Base-by-base conservation (phyloP, 92 coral and sea anemone species). In the Phenganax marumi region DNA sequence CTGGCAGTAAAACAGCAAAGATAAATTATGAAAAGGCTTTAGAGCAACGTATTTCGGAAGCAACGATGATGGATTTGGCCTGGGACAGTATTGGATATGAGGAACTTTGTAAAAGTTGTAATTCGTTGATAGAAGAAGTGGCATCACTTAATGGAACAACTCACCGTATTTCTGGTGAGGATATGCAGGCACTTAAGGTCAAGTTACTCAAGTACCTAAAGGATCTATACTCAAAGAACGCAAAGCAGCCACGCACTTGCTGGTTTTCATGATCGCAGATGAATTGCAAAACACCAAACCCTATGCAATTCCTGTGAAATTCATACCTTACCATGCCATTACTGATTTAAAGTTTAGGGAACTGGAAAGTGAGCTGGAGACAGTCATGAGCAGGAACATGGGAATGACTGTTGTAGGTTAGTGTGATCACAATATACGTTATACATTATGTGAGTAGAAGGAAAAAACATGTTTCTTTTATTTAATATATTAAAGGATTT, bases 61-160 rank as follows among this genome's bases (percentile, higher is more conserved):
- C 56, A 0, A 77, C 43, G 10, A 8, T 89, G 80, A 89, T 89
- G 88, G 88, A 89, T 68, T 65, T 80, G 81, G 84, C 85, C 25
- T 89, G 91, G 91, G 66, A 79, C 60, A 70, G 33, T 73, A 57
- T 74, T 3, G 91, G 84, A 22, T 85, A 68, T 50, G 74, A 79
- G 55, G 91, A 76, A 50, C 76, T 89, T 46, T 39, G 81, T 14
- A 89, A 85, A 63, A 63, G 49, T 23, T 80, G 17, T 1, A 22
- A 48, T 6, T 18, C 9, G 48, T 12, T 21, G 12, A 14, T 33
- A 49, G 8, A 23, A n/a, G 80, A 52, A 8, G 1, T 75, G 0
- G 65, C n/a, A n/a, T n/a, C 52, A 10, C 3, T 12, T 52, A 8
- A 22, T 17, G 1, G 52, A 10, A 65, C 0, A 52, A 56, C 6